Evolutionary conservation across 2,113 vertebrate genomes (phyloP).

Genomic region (Cyanocitta stelleri): DNA sequence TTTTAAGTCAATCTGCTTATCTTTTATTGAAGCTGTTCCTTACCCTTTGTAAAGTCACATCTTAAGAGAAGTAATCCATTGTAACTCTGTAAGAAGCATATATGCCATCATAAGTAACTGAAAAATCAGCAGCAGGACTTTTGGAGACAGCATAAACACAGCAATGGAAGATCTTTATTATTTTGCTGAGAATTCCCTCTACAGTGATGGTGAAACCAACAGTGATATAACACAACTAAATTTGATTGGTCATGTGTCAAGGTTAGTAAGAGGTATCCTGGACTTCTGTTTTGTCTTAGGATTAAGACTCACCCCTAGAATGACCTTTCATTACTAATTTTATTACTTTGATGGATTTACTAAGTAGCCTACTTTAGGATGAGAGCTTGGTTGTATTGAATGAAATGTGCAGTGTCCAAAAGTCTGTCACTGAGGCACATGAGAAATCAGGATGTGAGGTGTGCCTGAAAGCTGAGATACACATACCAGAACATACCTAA

Average conservation of each 20-base stretch:
- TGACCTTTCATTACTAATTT: neutral
- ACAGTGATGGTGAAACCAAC: neutral
- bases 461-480: neutral
- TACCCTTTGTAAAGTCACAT: neutral
- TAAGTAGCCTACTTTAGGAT: neutral
- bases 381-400: neutral
- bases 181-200: neutral
- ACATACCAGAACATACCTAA: neutral
- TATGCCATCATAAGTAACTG: neutral
- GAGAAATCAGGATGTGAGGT: neutral
- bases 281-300: neutral
- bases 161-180: neutral
- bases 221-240: neutral
- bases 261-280: neutral
- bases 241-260: neutral
- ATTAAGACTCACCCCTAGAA: neutral
- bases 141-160: neutral
- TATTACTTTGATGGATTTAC: neutral
- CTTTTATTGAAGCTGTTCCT: neutral
- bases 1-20: neutral
- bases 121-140: neutral
- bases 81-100: neutral
- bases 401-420: neutral
- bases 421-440: neutral
- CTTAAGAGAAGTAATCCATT: neutral